Percentiles rank a stretch among this genome's conserved stretches.
Evolutionary conservation across 2,888 invertebrate genomes (phyloP).

Genomic region (Tiphia femorata): DNA sequence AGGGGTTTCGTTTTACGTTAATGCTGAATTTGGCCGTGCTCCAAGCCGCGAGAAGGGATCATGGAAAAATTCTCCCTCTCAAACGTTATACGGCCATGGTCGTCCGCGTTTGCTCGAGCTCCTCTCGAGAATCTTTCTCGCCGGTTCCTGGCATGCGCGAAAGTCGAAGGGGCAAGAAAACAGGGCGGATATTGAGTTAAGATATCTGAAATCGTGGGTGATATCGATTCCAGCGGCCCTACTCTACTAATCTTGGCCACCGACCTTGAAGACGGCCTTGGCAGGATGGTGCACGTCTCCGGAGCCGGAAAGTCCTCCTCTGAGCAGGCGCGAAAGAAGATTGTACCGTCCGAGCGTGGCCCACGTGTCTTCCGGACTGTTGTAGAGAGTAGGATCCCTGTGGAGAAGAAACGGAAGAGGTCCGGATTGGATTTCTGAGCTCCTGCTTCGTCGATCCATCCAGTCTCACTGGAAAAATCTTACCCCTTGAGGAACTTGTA

Average conservation of each 20-base stretch:
- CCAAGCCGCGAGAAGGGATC: no score
- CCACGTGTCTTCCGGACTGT: constrained; percentile 48
- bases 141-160: background rate
- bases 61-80: constrained; percentile 22
- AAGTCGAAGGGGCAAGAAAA: background rate
- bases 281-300: constrained; percentile 62
- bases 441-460: no score
- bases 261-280: constrained; percentile 58
- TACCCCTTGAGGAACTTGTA: constrained; percentile 59
- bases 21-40: constrained; percentile 39
- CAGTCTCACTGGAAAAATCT: no score
- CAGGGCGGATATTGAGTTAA: background rate
- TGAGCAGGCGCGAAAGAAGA: constrained; percentile 55
- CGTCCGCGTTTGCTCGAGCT: no score
- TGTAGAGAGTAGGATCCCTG: constrained; percentile 54
- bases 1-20: constrained; percentile 31
- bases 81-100: no score
- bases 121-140: background rate
- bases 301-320: constrained; percentile 60
- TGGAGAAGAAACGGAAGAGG: constrained; percentile 25
- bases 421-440: no score
- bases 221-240: no score
- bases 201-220: background rate
- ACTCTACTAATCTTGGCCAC: no score
- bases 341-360: constrained; percentile 56